Evolutionary conservation across 2,888 invertebrate species (phyloP).

Genomic region (Hemicrepidius hirtus): DNA sequence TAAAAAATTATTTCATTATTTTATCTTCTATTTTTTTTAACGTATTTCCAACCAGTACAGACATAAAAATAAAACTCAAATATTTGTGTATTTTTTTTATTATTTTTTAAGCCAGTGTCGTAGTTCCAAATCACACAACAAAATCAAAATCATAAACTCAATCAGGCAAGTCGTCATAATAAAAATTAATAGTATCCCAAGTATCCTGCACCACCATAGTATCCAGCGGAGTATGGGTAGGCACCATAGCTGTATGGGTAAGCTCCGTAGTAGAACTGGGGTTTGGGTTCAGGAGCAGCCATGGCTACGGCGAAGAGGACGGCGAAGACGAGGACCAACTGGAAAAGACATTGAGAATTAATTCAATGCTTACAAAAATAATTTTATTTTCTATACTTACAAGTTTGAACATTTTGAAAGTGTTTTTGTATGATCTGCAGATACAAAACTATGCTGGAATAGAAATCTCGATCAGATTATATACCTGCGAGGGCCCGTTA

Average conservation of each 20-base stretch:
- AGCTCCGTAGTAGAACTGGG: constrained; percentile 43
- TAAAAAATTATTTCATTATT: too few species aligned
- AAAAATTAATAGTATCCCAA: neutral
- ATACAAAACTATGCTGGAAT: constrained; percentile 25
- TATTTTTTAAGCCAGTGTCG: neutral
- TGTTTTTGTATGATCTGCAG: constrained; percentile 6
- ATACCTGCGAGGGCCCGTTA: constrained; percentile 3
- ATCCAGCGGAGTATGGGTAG: constrained; percentile 42
- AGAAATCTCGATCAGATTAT: neutral
- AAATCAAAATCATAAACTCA: neutral
- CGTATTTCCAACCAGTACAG: too few species aligned
- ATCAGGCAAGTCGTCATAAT: neutral
- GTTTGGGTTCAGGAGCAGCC: constrained; percentile 53
- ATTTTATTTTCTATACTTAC: constrained; percentile 10
- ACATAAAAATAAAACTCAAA: too few species aligned
- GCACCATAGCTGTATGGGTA: constrained; percentile 37
- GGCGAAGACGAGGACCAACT: constrained; percentile 53
- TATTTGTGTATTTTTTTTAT: neutral
- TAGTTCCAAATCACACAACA: neutral
- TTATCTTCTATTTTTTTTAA: too few species aligned
- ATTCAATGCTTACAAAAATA: neutral
- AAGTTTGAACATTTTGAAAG: constrained; percentile 40
- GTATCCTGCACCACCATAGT: constrained; percentile 33
- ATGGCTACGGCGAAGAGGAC: constrained; percentile 53
- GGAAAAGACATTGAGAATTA: neutral